Evolutionary conservation across 2,888 invertebrate genomes (phyloP), one percentile per base, ranked within the genome.

Genomic region (Ellobium chinense): DNA sequence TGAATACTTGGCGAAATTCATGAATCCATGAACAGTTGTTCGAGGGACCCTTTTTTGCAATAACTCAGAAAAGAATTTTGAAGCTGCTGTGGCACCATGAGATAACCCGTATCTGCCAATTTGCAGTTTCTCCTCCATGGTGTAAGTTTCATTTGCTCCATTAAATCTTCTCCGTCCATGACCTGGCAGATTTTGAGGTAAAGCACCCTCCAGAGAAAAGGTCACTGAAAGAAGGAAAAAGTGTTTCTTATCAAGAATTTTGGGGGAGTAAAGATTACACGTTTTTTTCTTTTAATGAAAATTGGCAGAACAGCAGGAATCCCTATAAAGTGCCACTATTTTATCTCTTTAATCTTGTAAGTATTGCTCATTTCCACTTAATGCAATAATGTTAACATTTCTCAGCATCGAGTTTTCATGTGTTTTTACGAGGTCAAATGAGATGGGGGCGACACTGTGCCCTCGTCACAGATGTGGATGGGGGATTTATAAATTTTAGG

Each of bases 21-120:
- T 73, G 27, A 73, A 73, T 24, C 73, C 73, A 73, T 60, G 60
- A 73, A 73, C 60, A 60, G 73, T 73, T 34, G 60, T 73, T 37
- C 60, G 58, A 37, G 70, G 70, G 27, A 72, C 58, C n/a, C 70
- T 73, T 37, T 73, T 73, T 39, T 73, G 34, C 37, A 29, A 73
- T 27, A 60, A 27, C n/a, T 54, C 14, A 60, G 60, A 60, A 37
- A 73, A 73, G 36, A 60, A 73, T n/a, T 56, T 31, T 14, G 60
- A 58, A 1, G 73, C 60, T 60, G 73, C 73, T 4, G 73, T 56
- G 27, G 60, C 73, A 60, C 70, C 70, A 72, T 72, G 70, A 29
- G 56, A 5, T 7, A 72, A 34, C n/a, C 34, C 73, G 24, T 60
- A 73, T 60, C 60, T 58, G 29, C 73, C 73, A 73, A 73, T 73